Conservation (phyloP, 2,797 vertebrate species). For the Enteromius paludinosus region DNA sequence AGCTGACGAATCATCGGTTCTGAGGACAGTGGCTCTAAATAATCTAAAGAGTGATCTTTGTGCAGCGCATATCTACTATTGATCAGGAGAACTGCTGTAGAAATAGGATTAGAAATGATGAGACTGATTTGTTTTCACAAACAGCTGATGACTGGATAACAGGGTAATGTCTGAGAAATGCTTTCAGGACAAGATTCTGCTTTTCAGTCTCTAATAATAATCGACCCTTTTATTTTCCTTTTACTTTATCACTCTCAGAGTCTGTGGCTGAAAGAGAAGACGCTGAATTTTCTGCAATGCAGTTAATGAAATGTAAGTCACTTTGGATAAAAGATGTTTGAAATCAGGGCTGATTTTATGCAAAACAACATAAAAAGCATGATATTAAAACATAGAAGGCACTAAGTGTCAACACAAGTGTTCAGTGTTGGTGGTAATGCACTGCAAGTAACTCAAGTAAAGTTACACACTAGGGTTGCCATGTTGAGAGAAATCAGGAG, state of each 20-base stretch:
- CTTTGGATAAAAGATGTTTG: not conserved
- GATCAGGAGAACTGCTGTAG: not conserved
- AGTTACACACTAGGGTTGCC: too few species aligned
- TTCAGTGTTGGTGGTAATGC: too few species aligned
- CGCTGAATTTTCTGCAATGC: not conserved
- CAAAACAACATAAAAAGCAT: not conserved
- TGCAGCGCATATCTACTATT: not conserved
- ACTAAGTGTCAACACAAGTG: not conserved
- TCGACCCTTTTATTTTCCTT: not conserved
- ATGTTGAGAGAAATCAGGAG: too few species aligned
- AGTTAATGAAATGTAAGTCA: not conserved
- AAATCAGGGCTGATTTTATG: not conserved
- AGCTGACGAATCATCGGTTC: not conserved
- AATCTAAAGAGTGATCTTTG: not conserved
- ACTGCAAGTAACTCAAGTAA: too few species aligned
- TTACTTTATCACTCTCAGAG: not conserved
- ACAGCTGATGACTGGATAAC: constrained; percentile 1
- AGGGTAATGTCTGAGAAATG: not conserved
- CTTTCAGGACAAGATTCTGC: not conserved
- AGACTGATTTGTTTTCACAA: not conserved
- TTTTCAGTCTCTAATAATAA: not conserved
- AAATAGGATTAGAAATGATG: not conserved
- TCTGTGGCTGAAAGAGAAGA: not conserved
- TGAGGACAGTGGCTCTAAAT: not conserved
- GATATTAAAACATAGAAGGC: not conserved